Evolutionary conservation across 2,113 vertebrate genomes (phyloP).

Genomic region (Brachypteracias leptosomus): DNA sequence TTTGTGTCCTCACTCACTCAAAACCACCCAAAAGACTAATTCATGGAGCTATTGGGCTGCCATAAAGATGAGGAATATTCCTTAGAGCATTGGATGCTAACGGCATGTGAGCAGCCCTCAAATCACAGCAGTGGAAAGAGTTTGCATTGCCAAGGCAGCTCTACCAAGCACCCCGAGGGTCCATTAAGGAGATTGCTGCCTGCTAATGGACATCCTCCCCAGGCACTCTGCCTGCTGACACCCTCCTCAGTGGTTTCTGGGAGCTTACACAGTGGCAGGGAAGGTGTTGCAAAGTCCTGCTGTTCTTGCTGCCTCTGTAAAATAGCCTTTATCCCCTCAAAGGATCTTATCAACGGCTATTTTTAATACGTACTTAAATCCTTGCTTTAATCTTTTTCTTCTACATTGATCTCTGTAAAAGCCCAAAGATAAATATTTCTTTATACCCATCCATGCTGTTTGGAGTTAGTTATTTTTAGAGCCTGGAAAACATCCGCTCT

Average conservation of each 20-base stretch:
- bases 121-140: not conserved
- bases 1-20: not conserved
- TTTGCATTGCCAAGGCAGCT: not conserved
- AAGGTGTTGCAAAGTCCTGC: conserved; percentile 21
- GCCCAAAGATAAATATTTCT: not conserved
- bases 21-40: not conserved
- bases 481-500: not conserved
- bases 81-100: not conserved
- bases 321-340: not conserved
- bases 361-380: not conserved
- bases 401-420: not conserved
- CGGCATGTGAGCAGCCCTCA: not conserved
- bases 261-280: not conserved
- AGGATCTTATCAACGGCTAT: not conserved
- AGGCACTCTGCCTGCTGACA: conserved; percentile 4
- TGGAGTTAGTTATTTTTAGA: conserved; percentile 21
- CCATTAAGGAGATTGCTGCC: conserved; percentile 37
- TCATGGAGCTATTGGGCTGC: not conserved
- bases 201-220: conserved; percentile 52
- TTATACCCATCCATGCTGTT: not conserved
- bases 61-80: not conserved
- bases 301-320: not conserved
- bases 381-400: not conserved
- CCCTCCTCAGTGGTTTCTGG: conserved; percentile 18
- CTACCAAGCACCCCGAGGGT: not conserved